These are phyloP conservation scores for Syngnathus floridae DNA, from an alignment of 2,113 vertebrate genomes.

Conservation along the genomic window DNA sequence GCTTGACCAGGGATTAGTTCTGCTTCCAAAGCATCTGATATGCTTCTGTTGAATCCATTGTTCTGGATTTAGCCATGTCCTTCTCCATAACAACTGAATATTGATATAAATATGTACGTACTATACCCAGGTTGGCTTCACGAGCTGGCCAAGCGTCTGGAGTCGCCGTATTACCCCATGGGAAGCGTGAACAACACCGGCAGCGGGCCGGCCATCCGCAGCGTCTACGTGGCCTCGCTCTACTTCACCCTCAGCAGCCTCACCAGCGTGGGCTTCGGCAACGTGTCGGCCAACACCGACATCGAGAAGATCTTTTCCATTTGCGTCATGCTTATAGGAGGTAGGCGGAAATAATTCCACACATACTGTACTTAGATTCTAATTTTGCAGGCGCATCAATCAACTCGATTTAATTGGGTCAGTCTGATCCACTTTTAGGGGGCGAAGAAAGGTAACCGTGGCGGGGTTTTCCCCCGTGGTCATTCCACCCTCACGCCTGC, in stretches of 20 bases:
- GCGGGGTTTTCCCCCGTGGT: conserved; percentile 37
- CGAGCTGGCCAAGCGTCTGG: conserved; percentile 89
- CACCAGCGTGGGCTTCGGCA: conserved; percentile 96
- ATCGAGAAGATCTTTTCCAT: conserved; percentile 97
- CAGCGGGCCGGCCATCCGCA: conserved; percentile 81
- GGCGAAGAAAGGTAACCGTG: conserved; percentile 32
- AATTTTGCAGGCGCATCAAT: conserved; percentile 2
- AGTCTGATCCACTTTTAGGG: conserved; percentile 16
- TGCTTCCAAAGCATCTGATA: conserved; percentile 29
- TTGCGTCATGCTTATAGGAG: conserved; percentile 95
- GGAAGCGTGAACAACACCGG: conserved; percentile 71
- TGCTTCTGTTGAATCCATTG: conserved; percentile 18
- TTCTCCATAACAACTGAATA: too few species aligned
- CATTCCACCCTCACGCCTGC: conserved; percentile 34
- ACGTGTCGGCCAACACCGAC: conserved; percentile 94
- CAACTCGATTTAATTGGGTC: conserved; percentile 1
- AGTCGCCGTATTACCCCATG: conserved; percentile 78
- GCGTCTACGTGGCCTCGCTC: conserved; percentile 90
- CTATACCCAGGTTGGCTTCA: conserved; percentile 86
- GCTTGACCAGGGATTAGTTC: conserved; percentile 43
- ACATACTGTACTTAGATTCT: too few species aligned
- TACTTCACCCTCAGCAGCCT: conserved; percentile 98
- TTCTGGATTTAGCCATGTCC: conserved; percentile 13
- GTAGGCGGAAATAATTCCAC: conserved; percentile 50
- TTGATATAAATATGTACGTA: not conserved